A percentile compares a stretch with the other conserved stretches of the same genome.
Conservation (phyloP, 2,888 invertebrate genomes). For the Quadroppia sp. region DNA sequence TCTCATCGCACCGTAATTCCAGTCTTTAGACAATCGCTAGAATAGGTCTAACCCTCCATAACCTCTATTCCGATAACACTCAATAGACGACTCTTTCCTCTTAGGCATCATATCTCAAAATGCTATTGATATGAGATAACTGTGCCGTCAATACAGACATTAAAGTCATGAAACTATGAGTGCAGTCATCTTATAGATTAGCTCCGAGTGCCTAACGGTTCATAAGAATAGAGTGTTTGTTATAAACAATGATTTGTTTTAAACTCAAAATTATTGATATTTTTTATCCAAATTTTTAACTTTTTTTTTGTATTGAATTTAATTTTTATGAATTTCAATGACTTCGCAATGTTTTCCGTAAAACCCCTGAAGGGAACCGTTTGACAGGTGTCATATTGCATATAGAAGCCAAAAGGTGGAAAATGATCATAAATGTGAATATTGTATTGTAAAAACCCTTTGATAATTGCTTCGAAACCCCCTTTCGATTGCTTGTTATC, state of each 20-base stretch:
- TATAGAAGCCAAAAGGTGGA: too few relatives aligned
- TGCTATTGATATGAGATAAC: constrained; percentile 1
- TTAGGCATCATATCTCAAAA: constrained; percentile 9
- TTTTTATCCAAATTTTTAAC: too few relatives aligned
- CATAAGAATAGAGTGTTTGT: neutral
- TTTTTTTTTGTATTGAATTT: too few relatives aligned
- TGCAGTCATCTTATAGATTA: neutral
- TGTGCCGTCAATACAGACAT: neutral
- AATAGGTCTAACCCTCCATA: neutral
- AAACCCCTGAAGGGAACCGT: too few relatives aligned
- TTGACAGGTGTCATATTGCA: too few relatives aligned
- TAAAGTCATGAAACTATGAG: neutral
- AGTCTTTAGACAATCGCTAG: neutral
- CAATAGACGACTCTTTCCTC: neutral
- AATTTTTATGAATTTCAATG: too few relatives aligned
- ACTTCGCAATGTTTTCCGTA: too few relatives aligned
- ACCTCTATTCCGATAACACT: neutral
- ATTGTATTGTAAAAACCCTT: too few relatives aligned
- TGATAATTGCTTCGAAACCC: too few relatives aligned
- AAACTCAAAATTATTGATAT: constrained; percentile 2
- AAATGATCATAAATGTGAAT: too few relatives aligned
- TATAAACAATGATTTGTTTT: neutral
- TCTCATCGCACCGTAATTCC: neutral
- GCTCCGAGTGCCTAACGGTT: neutral
- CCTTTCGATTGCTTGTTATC: too few relatives aligned